Evolutionary conservation across 2,113 vertebrate genomes (phyloP).

Genomic region (Amphiprion ocellaris): DNA sequence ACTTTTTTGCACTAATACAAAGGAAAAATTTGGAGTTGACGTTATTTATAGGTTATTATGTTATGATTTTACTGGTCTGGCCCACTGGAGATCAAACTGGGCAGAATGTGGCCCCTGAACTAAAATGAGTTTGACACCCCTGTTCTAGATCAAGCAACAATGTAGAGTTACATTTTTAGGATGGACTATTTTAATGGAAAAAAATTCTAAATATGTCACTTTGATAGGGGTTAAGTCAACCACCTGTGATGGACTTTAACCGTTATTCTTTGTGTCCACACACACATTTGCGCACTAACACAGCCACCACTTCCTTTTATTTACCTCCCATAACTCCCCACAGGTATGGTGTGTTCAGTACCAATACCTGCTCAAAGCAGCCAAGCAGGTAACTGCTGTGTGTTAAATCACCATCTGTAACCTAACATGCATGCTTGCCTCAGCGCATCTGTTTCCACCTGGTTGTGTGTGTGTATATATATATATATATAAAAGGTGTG

Average conservation of each 20-base stretch:
- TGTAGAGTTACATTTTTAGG: no score
- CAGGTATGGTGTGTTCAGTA: constrained; percentile 80
- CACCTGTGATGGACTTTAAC: neutral
- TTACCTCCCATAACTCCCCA: constrained; percentile 69
- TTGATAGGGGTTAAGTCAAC: no score
- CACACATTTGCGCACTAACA: constrained; percentile 45
- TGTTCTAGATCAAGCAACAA: no score
- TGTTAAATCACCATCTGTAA: constrained; percentile 55
- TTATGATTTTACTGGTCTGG: no score
- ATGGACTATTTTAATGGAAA: no score
- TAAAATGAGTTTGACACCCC: no score
- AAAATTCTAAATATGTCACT: no score
- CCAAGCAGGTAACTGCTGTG: constrained; percentile 77
- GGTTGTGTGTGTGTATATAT: neutral
- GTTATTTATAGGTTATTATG: no score
- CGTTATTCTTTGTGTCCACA: neutral
- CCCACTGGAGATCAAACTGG: no score
- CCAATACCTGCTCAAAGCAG: constrained; percentile 80
- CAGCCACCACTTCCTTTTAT: constrained; percentile 28
- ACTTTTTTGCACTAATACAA: no score
- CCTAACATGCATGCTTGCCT: constrained; percentile 60
- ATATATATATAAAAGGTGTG: neutral
- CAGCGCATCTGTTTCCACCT: constrained; percentile 14
- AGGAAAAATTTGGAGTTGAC: no score
- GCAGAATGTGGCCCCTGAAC: no score